Conservation (phyloP, 2,113 vertebrate species). For the Rallus limicola region DNA sequence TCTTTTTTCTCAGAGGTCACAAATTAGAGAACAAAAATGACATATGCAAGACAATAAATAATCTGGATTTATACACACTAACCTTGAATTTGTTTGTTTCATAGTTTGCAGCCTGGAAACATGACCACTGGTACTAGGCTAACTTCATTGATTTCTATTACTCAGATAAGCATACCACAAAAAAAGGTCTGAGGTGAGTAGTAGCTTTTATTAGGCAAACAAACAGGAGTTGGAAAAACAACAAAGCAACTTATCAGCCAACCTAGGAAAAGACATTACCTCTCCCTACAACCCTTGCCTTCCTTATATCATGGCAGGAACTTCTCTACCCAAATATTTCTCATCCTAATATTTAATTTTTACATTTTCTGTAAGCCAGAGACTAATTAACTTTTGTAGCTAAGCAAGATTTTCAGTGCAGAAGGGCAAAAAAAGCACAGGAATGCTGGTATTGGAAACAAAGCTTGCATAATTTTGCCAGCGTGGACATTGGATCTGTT, state of each 20-base stretch:
- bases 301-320: not conserved
- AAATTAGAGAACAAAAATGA: not conserved
- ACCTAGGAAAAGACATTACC: constrained; percentile 36
- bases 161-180: not conserved
- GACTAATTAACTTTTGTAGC: not conserved
- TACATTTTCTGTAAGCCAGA: not conserved
- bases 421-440: not conserved
- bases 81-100: not conserved
- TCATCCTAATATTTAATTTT: not conserved
- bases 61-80: not conserved
- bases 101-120: not conserved
- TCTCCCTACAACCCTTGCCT: not conserved
- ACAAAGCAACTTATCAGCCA: constrained; percentile 8
- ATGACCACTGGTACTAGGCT: not conserved
- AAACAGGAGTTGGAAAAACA: not conserved
- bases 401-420: not conserved
- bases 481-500: not conserved
- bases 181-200: not conserved
- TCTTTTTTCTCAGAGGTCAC: not conserved
- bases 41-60: not conserved
- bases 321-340: not conserved
- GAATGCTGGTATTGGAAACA: not conserved
- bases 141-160: not conserved
- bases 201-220: not conserved
- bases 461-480: not conserved